A percentile compares a stretch with the other conserved stretches of the same genome.
phyloP scores from a whole-genome alignment of 2,888 invertebrate species.

The Lochmaea crataegi region DNA sequence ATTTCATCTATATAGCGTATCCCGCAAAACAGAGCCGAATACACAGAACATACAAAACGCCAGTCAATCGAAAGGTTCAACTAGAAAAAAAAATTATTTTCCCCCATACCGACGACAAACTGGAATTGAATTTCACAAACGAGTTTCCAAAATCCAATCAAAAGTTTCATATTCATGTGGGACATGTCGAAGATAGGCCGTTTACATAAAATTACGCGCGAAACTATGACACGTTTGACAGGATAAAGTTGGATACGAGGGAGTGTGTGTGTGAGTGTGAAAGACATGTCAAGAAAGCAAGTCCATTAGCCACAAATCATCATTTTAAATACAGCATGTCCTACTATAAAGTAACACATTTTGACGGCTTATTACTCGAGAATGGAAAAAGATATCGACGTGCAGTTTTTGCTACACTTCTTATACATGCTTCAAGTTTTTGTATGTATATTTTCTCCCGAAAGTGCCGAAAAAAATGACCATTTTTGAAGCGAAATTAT shows the following conservation, averaged over 20 bases:
- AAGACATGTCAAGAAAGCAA: too few relatives aligned
- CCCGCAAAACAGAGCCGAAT: slow-evolving; percentile 14
- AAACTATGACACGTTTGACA: background rate
- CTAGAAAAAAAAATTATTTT: background rate
- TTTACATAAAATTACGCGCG: slow-evolving; percentile 12
- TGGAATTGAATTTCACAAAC: slow-evolving; percentile 34
- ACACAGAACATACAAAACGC: slow-evolving; percentile 1
- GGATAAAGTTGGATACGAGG: background rate
- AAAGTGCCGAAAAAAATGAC: too few relatives aligned
- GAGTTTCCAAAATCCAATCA: slow-evolving; percentile 39
- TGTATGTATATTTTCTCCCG: too few relatives aligned
- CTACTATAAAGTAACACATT: too few relatives aligned
- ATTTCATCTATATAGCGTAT: slow-evolving; percentile 14
- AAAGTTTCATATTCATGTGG: slow-evolving; percentile 31
- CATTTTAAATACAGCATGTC: too few relatives aligned
- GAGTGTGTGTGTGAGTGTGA: too few relatives aligned
- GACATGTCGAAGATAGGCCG: slow-evolving; percentile 15
- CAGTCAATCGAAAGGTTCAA: slow-evolving; percentile 6
- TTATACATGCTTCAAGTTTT: too few relatives aligned
- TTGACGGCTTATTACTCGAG: too few relatives aligned
- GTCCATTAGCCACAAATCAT: too few relatives aligned
- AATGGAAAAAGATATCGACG: too few relatives aligned
- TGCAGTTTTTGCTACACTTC: too few relatives aligned
- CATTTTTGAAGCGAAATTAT: too few relatives aligned
- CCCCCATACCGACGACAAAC: slow-evolving; percentile 9